Evolutionary conservation across 2,888 invertebrate genomes (phyloP).

Genomic region (Brenthis hecate): DNA sequence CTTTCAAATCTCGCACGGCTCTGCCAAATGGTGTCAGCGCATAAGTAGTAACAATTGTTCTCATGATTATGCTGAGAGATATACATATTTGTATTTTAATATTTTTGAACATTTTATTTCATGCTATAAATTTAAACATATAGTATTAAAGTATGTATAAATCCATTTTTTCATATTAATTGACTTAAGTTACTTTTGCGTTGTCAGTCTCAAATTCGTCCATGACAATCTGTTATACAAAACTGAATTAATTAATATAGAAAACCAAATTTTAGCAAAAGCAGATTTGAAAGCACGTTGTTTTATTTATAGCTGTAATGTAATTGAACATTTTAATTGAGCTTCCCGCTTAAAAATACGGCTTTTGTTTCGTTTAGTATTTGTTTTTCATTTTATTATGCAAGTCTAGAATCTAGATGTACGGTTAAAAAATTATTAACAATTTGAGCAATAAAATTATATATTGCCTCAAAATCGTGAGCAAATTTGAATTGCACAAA

Average conservation of each 20-base stretch:
- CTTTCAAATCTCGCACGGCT: constrained; percentile 59
- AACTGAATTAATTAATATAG: constrained; percentile 42
- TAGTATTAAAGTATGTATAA: too few species aligned
- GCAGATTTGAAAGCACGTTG: constrained; percentile 60
- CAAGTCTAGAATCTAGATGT: constrained; percentile 2
- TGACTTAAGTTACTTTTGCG: not conserved
- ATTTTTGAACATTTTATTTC: too few species aligned
- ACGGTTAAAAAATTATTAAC: not conserved
- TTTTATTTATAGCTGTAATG: constrained; percentile 22
- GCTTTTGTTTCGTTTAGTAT: constrained; percentile 23
- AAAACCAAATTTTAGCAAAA: constrained; percentile 53
- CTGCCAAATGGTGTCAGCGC: not conserved
- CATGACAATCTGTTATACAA: constrained; percentile 45
- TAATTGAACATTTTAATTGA: constrained; percentile 3
- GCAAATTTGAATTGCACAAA: constrained; percentile 49
- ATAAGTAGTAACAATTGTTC: too few species aligned
- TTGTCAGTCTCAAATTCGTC: constrained; percentile 55
- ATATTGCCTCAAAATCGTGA: not conserved
- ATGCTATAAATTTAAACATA: too few species aligned
- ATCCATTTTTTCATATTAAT: too few species aligned
- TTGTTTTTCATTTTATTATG: constrained; percentile 13
- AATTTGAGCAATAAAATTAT: constrained; percentile 2
- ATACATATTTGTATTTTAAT: too few species aligned
- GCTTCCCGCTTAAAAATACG: constrained; percentile 24
- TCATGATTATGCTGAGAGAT: too few species aligned